Percentiles rank a stretch among this genome's conserved stretches.
Evolutionary conservation across 2,797 vertebrate genomes (phyloP).

Genomic region (Sebastes melanostomus): DNA sequence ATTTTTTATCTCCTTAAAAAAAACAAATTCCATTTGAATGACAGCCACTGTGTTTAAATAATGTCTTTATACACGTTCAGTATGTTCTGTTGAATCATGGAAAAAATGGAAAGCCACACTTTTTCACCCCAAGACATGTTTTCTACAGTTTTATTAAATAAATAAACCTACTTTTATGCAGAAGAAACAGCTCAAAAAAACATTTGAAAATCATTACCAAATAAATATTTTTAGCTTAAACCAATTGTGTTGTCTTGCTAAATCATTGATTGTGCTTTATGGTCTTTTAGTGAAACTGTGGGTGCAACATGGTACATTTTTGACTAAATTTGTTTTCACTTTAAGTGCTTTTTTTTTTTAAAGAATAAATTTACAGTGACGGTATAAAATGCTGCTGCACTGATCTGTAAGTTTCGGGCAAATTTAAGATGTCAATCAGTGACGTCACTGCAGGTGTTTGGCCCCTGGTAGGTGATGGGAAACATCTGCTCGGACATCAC

Average conservation of each 20-base stretch:
- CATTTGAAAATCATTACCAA: conserved; percentile 47
- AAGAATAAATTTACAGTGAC: not conserved
- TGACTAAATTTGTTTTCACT: not conserved
- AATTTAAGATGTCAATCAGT: not conserved
- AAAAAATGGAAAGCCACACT: conserved; percentile 10
- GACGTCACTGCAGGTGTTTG: not conserved
- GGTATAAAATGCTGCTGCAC: not conserved
- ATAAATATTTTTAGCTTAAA: conserved; percentile 73
- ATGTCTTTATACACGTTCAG: conserved; percentile 27
- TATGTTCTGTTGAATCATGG: conserved; percentile 14
- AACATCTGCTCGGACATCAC: not conserved
- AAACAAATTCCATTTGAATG: not conserved
- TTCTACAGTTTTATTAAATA: conserved; percentile 56
- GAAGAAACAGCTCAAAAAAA: conserved; percentile 14
- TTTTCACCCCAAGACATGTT: conserved; percentile 5
- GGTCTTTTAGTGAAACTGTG: not conserved
- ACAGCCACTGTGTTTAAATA: conserved; percentile 24
- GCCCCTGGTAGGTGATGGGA: not conserved
- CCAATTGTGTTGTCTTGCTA: conserved; percentile 2
- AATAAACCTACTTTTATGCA: conserved; percentile 45
- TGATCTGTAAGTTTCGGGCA: not conserved
- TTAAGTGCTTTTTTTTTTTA: not conserved
- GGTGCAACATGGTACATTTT: not conserved
- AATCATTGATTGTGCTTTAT: conserved; percentile 14
- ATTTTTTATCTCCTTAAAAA: not conserved